phyloP scores from a whole-genome alignment of 92 coral and sea anemone species.

The Virgularia gustaviana region DNA sequence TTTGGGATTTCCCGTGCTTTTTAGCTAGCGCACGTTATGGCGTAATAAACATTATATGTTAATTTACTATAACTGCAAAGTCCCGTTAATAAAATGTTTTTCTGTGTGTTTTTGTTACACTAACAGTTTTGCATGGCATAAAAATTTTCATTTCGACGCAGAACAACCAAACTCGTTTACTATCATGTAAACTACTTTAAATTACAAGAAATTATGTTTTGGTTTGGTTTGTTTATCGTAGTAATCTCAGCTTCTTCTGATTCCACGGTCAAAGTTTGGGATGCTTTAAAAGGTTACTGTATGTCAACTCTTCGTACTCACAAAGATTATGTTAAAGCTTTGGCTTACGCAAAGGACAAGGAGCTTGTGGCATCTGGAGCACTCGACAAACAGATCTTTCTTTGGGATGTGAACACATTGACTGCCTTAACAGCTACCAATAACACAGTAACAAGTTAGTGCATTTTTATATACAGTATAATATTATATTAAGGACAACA shows the following conservation, averaged over 20 bases:
- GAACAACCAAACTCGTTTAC: background rate
- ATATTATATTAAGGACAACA: no score
- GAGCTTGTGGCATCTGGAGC: slow-evolving; percentile 97
- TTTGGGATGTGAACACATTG: slow-evolving; percentile 95
- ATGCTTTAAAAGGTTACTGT: slow-evolving; percentile 75
- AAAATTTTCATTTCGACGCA: no score
- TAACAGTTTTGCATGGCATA: no score
- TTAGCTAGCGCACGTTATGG: no score
- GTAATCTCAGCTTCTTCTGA: slow-evolving; percentile 97
- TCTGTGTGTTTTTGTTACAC: no score
- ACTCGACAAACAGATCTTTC: slow-evolving; percentile 82
- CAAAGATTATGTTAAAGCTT: slow-evolving; percentile 88
- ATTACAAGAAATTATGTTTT: background rate
- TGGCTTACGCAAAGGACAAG: slow-evolving; percentile 82
- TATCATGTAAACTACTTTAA: background rate
- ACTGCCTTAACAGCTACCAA: slow-evolving; percentile 94
- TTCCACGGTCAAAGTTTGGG: slow-evolving; percentile 94
- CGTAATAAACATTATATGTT: no score
- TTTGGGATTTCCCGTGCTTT: no score
- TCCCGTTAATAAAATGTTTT: no score
- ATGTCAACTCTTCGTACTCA: slow-evolving; percentile 94
- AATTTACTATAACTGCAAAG: no score
- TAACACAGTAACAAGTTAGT: slow-evolving; percentile 95
- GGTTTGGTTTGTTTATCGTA: slow-evolving; percentile 6
- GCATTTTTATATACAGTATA: no score